Base-by-base conservation (phyloP, 1,140 invertebrate species). In the Tetranychus urticae region DNA sequence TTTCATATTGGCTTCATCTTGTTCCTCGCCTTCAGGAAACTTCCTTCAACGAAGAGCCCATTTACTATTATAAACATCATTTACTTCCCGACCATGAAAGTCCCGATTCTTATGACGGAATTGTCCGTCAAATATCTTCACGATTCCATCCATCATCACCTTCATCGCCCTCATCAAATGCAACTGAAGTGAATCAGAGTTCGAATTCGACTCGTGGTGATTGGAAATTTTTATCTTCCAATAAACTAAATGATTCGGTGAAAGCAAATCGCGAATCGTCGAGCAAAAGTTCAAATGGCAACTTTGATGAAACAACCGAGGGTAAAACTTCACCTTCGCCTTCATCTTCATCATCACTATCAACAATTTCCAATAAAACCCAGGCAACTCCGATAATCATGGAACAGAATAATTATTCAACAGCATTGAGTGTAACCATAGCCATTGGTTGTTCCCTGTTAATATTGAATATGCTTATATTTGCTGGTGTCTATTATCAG, bases 1-100 rank as follows among this genome's bases (percentile, higher is more conserved):
- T 90, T 75, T 88, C 86, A n/a, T 79, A 91, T 61, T 93, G 89
- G 88, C 71, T 88, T 61, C 86, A 88, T 68, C 77, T 92, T 37
- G 82, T 92, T 63, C 89, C 89, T 2, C 86, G 89, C 69, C 69
- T 80, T 23, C 89, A 96, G n/a, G n/a, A 61, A 56, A 55, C 61
- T 46, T 39, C 57, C 23, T 47, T 39, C 34, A 46, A 56, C 39
- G 68, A 65, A 59, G 64, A 62, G 65, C 86, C 86, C 68, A 84
- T 88, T 33, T 86, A 84, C 12, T 78, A 79, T 47, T 82, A 84
- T 3, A 60, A 52, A 0, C 86, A 90, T 73, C 88, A 93, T 73
- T 80, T 87, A 61, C 77, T 94, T 0, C 80, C 84, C 54, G 80
- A 86, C 63, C 72, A 76, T 61, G 71, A 75, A 50, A 71, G 73